phyloP scores from a whole-genome alignment of 2,888 invertebrate species.

The Chalcosyrphus nemorum region DNA sequence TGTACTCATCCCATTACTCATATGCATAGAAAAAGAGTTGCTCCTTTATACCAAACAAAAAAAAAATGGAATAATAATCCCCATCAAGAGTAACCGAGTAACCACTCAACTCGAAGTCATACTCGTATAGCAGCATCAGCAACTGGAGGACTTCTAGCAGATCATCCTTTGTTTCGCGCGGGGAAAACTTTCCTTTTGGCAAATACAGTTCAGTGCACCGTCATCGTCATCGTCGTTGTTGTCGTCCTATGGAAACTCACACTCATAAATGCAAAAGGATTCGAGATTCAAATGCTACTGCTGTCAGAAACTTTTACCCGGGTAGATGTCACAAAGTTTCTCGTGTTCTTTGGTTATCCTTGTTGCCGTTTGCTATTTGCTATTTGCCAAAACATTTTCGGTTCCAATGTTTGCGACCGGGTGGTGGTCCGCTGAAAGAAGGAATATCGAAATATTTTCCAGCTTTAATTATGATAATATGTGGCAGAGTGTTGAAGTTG shows the following conservation, averaged over 20 bases:
- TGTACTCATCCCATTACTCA: background rate
- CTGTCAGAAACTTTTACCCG: conserved; percentile 24
- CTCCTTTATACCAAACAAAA: background rate
- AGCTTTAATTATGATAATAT: conserved; percentile 44
- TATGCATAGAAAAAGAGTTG: background rate
- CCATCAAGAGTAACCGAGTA: conserved; percentile 47
- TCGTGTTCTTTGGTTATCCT: conserved; percentile 6
- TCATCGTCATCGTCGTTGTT: too few relatives aligned
- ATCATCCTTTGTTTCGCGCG: conserved; percentile 41
- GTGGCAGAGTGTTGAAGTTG: conserved; percentile 33
- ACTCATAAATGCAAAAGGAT: conserved; percentile 20
- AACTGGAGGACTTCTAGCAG: conserved; percentile 4
- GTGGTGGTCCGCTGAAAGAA: background rate
- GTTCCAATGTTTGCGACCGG: background rate
- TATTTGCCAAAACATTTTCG: conserved; percentile 20
- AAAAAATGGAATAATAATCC: conserved; percentile 9
- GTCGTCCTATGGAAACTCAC: background rate
- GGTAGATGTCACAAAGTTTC: conserved; percentile 23
- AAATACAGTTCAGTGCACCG: conserved; percentile 20
- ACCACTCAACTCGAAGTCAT: conserved; percentile 33
- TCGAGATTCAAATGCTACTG: background rate
- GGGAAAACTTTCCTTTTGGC: conserved; percentile 4
- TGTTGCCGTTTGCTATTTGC: conserved; percentile 4
- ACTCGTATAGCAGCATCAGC: background rate
- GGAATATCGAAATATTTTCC: conserved; percentile 11